Base-by-base conservation (phyloP, 2,888 invertebrate species). In the Dryocosmus kuriphilus region DNA sequence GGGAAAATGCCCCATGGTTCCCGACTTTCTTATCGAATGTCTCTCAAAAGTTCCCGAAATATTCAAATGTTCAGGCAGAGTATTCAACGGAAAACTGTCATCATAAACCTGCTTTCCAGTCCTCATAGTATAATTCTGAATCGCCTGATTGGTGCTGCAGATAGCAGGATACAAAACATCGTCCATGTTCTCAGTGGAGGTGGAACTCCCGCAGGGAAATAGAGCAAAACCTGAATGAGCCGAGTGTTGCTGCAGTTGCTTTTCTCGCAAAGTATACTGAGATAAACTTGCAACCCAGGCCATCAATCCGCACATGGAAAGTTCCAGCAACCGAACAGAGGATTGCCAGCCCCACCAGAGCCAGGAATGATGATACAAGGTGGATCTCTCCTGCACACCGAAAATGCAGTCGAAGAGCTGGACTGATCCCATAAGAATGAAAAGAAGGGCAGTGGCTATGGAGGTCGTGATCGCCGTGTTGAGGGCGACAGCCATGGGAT, bases 321-420 rank as follows among this genome's bases (percentile, higher is more conserved):
- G 95, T 92, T 98, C 98, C 75, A 97, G 94, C 8, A 97, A 93
- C 35, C 98, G 94, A 75, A 97, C 94, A 0, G 96, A 96, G 88
- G 97, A 95, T 89, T 98, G 97, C 92, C 97, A 98, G 27, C 96
- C 96, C 97, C 97, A 98, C 93, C 98, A 96, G 5, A 97, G 93
- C 98, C 98, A 98, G 81, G 93, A 92, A 80, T 93, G 91, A 0
- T 93, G 92, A 51, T 71, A 51, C 32, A 89, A 89, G 46, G 86
- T 85, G 11, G 89, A 89, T 85, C 92, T 85, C 86, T 91, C 92
- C 82, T 89, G 92, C 75, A 95, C 94, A 71, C 94, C 94, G 86
- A 95, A 94, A 71, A 96, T 93, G 14, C 71, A 71, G 2, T 96
- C 97, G 90, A 97, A 98, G 32, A 98, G 94, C 89, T 98, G 97